Percentiles rank a stretch among this genome's conserved stretches.
Evolutionary conservation across 2,888 invertebrate species (phyloP).

Genomic region (Eumerus sabulonum): DNA sequence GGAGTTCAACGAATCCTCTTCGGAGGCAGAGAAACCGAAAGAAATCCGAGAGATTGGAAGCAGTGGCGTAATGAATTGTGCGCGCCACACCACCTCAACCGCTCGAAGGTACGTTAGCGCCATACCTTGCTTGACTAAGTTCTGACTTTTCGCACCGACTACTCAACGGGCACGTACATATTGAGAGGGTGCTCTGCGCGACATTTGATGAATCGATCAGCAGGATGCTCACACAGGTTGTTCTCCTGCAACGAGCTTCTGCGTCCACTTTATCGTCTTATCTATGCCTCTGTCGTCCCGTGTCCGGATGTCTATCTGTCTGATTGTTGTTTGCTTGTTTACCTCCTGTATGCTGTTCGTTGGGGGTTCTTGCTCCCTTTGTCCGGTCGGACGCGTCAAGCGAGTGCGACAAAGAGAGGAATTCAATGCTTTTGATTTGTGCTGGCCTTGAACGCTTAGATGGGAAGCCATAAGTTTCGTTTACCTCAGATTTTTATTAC

Average conservation of each 20-base stretch:
- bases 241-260: constrained; percentile 6
- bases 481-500: constrained; percentile 67
- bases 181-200: not conserved
- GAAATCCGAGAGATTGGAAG: not conserved
- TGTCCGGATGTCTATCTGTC: not conserved
- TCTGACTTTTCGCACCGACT: not conserved
- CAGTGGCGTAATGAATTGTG: constrained; percentile 31
- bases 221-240: too few species aligned
- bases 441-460: constrained; percentile 68
- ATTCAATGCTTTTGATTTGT: constrained; percentile 68
- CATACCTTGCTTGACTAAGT: constrained; percentile 51
- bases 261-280: not conserved
- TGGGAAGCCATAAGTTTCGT: constrained; percentile 69
- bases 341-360: constrained; percentile 10
- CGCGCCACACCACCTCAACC: constrained; percentile 35
- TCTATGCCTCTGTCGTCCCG: too few species aligned
- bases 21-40: constrained; percentile 51
- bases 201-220: too few species aligned
- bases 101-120: constrained; percentile 55
- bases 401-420: constrained; percentile 29
- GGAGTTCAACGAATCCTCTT: constrained; percentile 61
- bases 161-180: too few species aligned
- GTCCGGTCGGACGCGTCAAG: constrained; percentile 28
- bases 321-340: not conserved
- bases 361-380: constrained; percentile 66